phyloP scores from a whole-genome alignment of 1,140 invertebrate species.

The Octopus bimaculoides region DNA sequence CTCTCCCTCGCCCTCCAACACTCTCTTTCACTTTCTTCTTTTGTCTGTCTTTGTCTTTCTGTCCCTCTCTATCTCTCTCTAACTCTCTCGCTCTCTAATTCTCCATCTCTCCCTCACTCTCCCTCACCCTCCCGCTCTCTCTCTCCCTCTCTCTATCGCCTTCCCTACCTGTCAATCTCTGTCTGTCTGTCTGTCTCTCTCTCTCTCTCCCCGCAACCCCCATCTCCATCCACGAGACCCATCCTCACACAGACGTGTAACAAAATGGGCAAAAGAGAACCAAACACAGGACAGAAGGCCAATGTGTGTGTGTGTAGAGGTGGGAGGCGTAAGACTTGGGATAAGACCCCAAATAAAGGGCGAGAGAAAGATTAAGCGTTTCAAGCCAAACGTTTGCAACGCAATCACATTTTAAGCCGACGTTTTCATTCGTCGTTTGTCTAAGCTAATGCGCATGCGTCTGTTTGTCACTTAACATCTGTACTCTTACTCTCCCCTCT shows the following conservation, averaged over 20 bases:
- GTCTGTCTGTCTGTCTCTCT: neutral
- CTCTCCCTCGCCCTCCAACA: neutral
- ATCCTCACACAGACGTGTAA: too few species aligned
- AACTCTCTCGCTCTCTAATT: conserved; percentile 2
- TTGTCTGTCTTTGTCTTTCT: neutral
- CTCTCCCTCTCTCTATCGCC: neutral
- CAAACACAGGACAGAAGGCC: too few species aligned
- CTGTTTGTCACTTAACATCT: neutral
- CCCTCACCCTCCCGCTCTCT: neutral
- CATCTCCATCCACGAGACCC: neutral
- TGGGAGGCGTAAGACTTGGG: too few species aligned
- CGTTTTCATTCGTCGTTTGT: too few species aligned
- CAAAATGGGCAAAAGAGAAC: too few species aligned
- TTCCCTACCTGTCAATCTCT: neutral
- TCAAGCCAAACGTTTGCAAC: too few species aligned
- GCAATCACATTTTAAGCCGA: too few species aligned
- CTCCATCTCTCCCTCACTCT: neutral
- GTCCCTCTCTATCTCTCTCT: conserved; percentile 1
- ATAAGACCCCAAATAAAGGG: too few species aligned
- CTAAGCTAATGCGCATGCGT: too few species aligned
- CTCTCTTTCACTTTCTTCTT: too few species aligned
- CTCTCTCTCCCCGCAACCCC: neutral
- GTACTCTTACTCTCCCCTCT: neutral
- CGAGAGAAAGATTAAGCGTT: too few species aligned
- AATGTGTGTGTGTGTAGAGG: too few species aligned